Evolutionary conservation across 2,797 vertebrate species (phyloP).

Genomic region (Acipenser oxyrinchus): DNA sequence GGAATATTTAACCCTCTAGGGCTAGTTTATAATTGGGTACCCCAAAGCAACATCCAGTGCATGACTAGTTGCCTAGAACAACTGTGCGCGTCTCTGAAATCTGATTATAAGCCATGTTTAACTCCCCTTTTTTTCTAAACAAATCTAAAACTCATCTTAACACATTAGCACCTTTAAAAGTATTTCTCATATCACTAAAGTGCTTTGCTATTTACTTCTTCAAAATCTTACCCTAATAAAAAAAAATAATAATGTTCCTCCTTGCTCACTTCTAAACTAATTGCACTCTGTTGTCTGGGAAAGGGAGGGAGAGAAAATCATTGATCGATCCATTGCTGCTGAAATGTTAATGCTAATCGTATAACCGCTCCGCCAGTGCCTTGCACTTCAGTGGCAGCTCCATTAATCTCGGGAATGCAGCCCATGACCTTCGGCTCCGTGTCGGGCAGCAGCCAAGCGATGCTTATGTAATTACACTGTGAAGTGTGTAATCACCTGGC

Average conservation of each 20-base stretch:
- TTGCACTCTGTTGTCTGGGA: slow-evolving; percentile 49
- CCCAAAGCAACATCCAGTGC: too few species aligned
- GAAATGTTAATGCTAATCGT: slow-evolving; percentile 95
- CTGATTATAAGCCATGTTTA: too few species aligned
- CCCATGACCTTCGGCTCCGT: slow-evolving; percentile 77
- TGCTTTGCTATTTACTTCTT: too few species aligned
- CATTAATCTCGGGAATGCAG: slow-evolving; percentile 89
- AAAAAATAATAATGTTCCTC: slow-evolving; percentile 17
- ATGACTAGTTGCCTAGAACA: too few species aligned
- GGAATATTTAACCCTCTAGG: slow-evolving; percentile 1
- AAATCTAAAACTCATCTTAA: too few species aligned
- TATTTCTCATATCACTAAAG: too few species aligned
- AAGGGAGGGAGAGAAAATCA: slow-evolving; percentile 39
- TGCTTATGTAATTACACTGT: slow-evolving; percentile 97
- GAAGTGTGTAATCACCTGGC: slow-evolving; percentile 97
- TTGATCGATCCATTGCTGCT: slow-evolving; percentile 78
- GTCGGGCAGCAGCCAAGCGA: slow-evolving; percentile 79
- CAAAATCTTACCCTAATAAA: too few species aligned
- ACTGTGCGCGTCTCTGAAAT: too few species aligned
- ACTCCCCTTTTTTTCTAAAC: too few species aligned
- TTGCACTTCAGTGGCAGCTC: slow-evolving; percentile 85
- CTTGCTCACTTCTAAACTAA: slow-evolving; percentile 65
- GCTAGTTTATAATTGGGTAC: neutral
- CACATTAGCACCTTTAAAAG: too few species aligned
- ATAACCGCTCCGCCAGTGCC: slow-evolving; percentile 81